Percentiles rank a stretch among this genome's conserved stretches.
These are phyloP conservation scores for Drosophila nannoptera DNA, from an alignment of 1,140 invertebrate genomes.

Conservation along the genomic window DNA sequence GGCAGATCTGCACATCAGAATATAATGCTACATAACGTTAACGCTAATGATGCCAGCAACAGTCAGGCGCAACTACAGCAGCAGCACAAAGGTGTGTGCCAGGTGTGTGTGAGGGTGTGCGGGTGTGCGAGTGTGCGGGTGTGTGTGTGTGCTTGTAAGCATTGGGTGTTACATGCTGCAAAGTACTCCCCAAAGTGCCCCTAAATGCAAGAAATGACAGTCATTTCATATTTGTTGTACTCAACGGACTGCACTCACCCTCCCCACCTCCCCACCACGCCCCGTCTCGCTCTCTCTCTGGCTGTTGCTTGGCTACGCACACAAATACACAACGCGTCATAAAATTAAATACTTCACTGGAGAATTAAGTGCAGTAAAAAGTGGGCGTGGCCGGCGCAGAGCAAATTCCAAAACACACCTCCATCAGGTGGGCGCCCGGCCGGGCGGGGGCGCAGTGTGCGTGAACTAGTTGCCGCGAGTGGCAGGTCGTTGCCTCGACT, in stretches of 20 bases:
- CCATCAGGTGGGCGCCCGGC: constrained; percentile 25
- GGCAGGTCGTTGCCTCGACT: constrained; percentile 53
- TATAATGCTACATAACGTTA: constrained; percentile 74
- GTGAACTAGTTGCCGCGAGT: constrained; percentile 42
- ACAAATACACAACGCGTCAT: constrained; percentile 66
- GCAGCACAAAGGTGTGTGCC: constrained; percentile 50
- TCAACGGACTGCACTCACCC: constrained; percentile 53
- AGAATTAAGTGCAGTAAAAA: constrained; percentile 78
- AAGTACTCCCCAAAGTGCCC: constrained; percentile 77
- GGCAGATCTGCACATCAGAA: constrained; percentile 60
- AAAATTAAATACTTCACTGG: constrained; percentile 78
- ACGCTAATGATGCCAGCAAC: constrained; percentile 71
- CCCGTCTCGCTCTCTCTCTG: constrained; percentile 23
- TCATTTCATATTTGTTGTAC: constrained; percentile 78
- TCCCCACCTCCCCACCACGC: constrained; percentile 19
- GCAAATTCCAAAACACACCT: constrained; percentile 57
- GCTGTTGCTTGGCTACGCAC: constrained; percentile 35
- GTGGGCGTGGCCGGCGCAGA: constrained; percentile 55
- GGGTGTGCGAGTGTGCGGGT: constrained; percentile 12
- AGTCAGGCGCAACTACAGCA: constrained; percentile 34
- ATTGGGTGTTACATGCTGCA: constrained; percentile 76
- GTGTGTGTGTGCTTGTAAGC: constrained; percentile 48
- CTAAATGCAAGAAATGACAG: constrained; percentile 77
- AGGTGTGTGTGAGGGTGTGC: constrained; percentile 36
- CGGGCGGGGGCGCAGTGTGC: neutral